phyloP scores from a whole-genome alignment of 2,888 invertebrate genomes.

The Dolichomitus sp. region DNA sequence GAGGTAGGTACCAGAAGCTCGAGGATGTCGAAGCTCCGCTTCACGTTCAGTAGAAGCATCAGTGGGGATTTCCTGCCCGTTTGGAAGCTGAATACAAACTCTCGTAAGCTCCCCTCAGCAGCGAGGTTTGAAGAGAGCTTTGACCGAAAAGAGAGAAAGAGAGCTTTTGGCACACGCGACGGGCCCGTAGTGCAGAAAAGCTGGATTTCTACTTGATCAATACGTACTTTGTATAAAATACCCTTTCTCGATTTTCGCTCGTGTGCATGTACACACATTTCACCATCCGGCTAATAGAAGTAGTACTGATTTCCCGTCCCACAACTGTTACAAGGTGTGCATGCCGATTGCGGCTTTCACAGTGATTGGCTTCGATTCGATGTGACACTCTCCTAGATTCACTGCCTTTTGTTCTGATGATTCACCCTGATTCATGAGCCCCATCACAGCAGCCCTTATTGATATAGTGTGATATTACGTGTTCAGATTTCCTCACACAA shows the following conservation, averaged over 20 bases:
- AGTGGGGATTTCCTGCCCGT: conserved; percentile 24
- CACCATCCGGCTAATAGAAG: neutral
- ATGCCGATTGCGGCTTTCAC: conserved; percentile 36
- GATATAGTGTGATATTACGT: conserved; percentile 30
- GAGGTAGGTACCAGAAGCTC: conserved; percentile 21
- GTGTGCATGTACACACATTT: neutral
- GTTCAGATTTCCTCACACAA: conserved; percentile 35
- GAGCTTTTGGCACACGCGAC: conserved; percentile 48
- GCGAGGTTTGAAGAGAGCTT: conserved; percentile 46
- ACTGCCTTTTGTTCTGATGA: conserved; percentile 38
- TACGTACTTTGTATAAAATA: conserved; percentile 12
- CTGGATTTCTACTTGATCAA: conserved; percentile 42
- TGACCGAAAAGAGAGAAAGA: conserved; percentile 17
- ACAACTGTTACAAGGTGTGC: conserved; percentile 26
- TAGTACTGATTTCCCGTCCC: neutral
- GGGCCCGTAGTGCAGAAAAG: conserved; percentile 36
- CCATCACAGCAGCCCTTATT: conserved; percentile 24
- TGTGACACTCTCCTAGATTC: conserved; percentile 47
- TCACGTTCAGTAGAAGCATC: conserved; percentile 6
- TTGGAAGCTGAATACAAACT: conserved; percentile 60
- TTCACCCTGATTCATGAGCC: conserved; percentile 33
- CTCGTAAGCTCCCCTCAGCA: conserved; percentile 43
- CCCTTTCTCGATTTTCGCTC: conserved; percentile 11
- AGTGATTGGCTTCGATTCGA: conserved; percentile 51
- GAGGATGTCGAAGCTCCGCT: conserved; percentile 46